Evolutionary conservation across 2,113 vertebrate genomes (phyloP).

Genomic region (Mungos mungo): DNA sequence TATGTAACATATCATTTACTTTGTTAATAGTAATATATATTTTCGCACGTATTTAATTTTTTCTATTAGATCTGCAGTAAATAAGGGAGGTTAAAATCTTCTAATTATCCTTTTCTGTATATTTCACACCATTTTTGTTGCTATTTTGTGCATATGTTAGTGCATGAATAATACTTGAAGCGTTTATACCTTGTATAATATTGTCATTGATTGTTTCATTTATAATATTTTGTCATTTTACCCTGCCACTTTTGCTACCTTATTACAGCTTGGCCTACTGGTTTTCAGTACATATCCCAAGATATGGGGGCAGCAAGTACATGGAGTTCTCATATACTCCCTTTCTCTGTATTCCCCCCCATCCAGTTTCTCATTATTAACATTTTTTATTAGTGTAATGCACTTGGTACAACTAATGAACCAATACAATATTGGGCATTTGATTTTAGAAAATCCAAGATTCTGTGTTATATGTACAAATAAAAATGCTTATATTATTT

Average conservation of each 20-base stretch:
- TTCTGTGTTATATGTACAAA: background rate
- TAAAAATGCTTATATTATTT: background rate
- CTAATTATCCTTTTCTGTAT: background rate
- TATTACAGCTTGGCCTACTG: background rate
- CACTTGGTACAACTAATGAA: background rate
- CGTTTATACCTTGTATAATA: background rate
- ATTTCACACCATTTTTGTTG: background rate
- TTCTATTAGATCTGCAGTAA: background rate
- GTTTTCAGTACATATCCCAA: background rate
- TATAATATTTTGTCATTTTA: background rate
- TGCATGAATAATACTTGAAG: background rate
- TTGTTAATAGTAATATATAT: background rate
- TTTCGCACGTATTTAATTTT: background rate
- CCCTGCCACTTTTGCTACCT: background rate
- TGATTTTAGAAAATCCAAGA: background rate
- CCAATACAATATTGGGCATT: background rate
- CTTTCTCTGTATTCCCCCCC: background rate
- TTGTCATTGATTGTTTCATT: background rate
- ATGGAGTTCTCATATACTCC: background rate
- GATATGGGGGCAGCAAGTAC: background rate
- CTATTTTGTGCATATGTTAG: background rate
- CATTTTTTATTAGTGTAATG: background rate
- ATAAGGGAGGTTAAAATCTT: background rate
- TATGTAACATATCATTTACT: background rate
- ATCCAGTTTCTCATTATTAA: background rate